phyloP scores from a whole-genome alignment of 1,140 invertebrate species.

The Fragariocoptes setiger region DNA sequence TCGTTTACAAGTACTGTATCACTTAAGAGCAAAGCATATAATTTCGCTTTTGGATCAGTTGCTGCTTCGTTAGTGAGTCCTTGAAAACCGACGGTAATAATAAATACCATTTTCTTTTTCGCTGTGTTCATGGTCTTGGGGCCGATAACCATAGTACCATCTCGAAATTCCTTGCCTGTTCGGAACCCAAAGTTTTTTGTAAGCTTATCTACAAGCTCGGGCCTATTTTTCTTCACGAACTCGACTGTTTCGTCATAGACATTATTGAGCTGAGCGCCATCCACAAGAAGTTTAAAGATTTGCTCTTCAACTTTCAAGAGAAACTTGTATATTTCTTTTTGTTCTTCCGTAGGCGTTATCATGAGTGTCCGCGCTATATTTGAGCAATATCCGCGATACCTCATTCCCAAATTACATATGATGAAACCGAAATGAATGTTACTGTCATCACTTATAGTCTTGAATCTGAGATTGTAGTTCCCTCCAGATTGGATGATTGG shows the following conservation, averaged over 20 bases:
- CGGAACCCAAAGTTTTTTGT: constrained; percentile 83
- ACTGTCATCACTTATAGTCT: constrained; percentile 65
- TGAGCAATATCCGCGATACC: constrained; percentile 92
- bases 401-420: constrained; percentile 62
- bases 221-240: constrained; percentile 55
- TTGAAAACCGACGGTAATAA: constrained; percentile 72
- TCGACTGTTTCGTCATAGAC: constrained; percentile 56
- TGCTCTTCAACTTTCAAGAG: constrained; percentile 65
- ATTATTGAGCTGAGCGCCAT: constrained; percentile 49
- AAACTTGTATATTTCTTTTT: constrained; percentile 66
- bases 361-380: constrained; percentile 90
- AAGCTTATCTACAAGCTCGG: constrained; percentile 52
- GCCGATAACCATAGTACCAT: constrained; percentile 61
- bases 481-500: constrained; percentile 94
- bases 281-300: constrained; percentile 44
- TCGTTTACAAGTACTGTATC: constrained; percentile 85
- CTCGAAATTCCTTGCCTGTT: constrained; percentile 92
- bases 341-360: constrained; percentile 53
- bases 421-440: constrained; percentile 80
- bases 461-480: constrained; percentile 86
- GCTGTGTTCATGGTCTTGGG: constrained; percentile 48
- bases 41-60: constrained; percentile 51
- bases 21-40: constrained; percentile 73
- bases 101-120: constrained; percentile 82
- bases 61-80: constrained; percentile 43